Percentiles rank a stretch among this genome's conserved stretches.
These are phyloP conservation scores for Heliconius hewitsoni DNA, from an alignment of 1,140 invertebrate species.

Conservation along the genomic window DNA sequence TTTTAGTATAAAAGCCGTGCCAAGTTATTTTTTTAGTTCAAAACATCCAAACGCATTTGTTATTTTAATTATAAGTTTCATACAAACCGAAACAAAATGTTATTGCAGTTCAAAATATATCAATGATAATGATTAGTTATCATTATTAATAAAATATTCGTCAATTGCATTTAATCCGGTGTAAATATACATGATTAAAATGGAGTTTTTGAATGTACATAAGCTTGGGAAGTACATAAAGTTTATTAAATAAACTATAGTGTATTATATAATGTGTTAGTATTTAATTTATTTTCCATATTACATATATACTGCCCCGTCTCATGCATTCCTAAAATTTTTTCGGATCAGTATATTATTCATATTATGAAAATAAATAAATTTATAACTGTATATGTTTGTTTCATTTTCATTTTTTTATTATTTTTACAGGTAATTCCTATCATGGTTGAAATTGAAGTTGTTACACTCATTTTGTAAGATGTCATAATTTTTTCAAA, in stretches of 20 bases:
- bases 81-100: background rate
- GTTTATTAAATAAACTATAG: constrained; percentile 71
- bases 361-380: constrained; percentile 59
- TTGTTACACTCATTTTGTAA: too few species aligned
- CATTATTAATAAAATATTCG: constrained; percentile 14
- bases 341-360: constrained; percentile 66
- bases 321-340: constrained; percentile 68
- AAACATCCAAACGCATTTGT: constrained; percentile 12
- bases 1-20: constrained; percentile 2
- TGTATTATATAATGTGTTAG: constrained; percentile 67
- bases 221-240: constrained; percentile 57
- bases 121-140: background rate
- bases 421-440: too few species aligned
- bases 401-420: background rate
- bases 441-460: too few species aligned
- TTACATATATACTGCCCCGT: constrained; percentile 54
- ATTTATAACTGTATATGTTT: constrained; percentile 47
- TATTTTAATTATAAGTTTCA: constrained; percentile 9
- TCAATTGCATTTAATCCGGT: constrained; percentile 43
- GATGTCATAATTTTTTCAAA: too few species aligned
- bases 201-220: constrained; percentile 52
- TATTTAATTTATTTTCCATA: constrained; percentile 74
- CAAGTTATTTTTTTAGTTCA: background rate
- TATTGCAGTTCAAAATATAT: background rate
- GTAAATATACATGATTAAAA: constrained; percentile 41